phyloP scores from a whole-genome alignment of 2,888 invertebrate genomes.

The Prosopocoilus inquinatus region DNA sequence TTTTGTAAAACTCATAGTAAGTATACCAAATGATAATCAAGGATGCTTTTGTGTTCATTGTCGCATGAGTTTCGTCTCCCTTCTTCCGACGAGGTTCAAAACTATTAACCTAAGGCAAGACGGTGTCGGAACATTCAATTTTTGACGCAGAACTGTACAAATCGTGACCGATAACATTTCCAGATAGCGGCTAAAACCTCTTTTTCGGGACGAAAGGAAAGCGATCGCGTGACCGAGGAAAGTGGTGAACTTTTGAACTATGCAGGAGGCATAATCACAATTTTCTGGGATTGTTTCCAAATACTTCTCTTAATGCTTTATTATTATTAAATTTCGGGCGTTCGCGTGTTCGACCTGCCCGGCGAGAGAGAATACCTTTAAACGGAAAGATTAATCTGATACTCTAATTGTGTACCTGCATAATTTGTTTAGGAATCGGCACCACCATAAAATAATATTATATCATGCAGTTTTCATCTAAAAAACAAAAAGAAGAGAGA shows the following conservation, averaged over 20 bases:
- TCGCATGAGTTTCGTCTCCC: no score
- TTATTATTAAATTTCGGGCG: constrained; percentile 17
- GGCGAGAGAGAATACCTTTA: background rate
- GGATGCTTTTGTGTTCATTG: no score
- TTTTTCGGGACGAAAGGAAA: background rate
- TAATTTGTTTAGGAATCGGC: background rate
- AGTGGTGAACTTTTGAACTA: constrained; percentile 24
- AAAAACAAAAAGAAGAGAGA: no score
- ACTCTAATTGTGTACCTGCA: no score
- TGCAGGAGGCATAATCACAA: constrained; percentile 25
- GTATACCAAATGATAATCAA: no score
- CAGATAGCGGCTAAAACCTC: background rate
- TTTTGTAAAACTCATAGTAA: no score
- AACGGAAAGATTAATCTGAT: no score
- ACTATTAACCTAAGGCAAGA: no score
- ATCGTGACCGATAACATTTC: background rate
- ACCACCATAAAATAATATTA: background rate
- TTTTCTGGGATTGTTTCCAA: constrained; percentile 20
- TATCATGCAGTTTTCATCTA: background rate
- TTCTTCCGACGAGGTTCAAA: no score
- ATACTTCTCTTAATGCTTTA: constrained; percentile 21
- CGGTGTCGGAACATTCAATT: no score
- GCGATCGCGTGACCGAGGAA: constrained; percentile 24
- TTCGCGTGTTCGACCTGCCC: constrained; percentile 16
- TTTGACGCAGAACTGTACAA: constrained; percentile 2